phyloP scores from a whole-genome alignment of 2,113 vertebrate species.

The Orthochromis indermauri region DNA sequence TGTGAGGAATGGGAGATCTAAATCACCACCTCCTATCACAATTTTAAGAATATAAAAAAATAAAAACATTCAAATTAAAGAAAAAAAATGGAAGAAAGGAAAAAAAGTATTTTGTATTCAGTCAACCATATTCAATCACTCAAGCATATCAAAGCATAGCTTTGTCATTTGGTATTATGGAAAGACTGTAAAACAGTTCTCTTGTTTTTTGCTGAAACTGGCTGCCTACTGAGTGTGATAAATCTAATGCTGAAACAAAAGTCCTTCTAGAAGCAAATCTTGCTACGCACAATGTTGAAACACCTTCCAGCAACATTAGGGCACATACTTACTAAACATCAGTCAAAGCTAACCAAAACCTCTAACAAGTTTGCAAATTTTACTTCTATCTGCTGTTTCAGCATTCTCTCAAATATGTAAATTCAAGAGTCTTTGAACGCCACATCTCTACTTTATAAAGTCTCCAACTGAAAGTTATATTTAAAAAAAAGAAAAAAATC shows the following conservation, averaged over 20 bases:
- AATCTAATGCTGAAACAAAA: neutral
- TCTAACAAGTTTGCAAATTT: neutral
- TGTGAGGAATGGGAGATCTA: neutral
- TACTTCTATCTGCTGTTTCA: neutral
- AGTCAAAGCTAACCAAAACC: neutral
- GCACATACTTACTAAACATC: neutral
- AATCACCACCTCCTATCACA: neutral
- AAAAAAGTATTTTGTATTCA: neutral
- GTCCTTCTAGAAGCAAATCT: neutral
- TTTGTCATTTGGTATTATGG: neutral
- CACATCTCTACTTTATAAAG: neutral
- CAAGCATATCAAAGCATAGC: neutral
- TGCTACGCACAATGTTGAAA: neutral
- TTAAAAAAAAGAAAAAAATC: rapidly evolving
- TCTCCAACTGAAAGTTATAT: neutral
- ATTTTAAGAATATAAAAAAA: neutral
- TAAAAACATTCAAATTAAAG: neutral
- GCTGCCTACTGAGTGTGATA: neutral
- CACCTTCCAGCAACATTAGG: neutral
- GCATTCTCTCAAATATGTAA: neutral
- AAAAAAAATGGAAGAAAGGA: neutral
- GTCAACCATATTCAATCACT: neutral
- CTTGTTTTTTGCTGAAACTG: neutral
- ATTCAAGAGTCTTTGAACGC: neutral
- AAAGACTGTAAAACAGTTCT: neutral